Conservation (phyloP, 2,797 vertebrate genomes). For the Amblyopsis hoosieri region DNA sequence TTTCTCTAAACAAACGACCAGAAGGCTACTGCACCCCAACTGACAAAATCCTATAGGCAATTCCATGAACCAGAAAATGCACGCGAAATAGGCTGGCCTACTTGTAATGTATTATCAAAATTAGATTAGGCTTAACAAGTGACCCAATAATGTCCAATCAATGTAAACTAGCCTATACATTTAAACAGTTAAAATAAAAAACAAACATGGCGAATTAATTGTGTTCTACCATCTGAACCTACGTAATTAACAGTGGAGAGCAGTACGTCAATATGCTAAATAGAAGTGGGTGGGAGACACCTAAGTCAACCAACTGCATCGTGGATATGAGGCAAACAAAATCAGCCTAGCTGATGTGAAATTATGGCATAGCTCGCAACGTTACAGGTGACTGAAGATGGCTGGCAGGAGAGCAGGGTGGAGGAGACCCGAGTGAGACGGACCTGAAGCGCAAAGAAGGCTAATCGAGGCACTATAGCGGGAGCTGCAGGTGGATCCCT, state of each 20-base stretch:
- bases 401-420: conserved; percentile 35
- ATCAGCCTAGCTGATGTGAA: conserved; percentile 56
- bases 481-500: conserved; percentile 51
- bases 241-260: conserved; percentile 52
- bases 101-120: no score
- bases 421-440: conserved; percentile 7
- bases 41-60: no score
- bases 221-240: no score
- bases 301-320: conserved; percentile 76
- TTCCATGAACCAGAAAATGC: no score
- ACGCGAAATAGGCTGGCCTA: no score
- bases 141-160: no score
- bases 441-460: conserved; percentile 19
- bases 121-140: not conserved
- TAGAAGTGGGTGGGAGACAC: conserved; percentile 60
- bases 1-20: not conserved
- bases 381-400: conserved; percentile 73
- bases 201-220: no score
- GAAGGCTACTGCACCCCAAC: not conserved
- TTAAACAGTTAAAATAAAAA: no score
- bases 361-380: conserved; percentile 60
- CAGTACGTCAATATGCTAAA: conserved; percentile 81
- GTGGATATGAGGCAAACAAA: conserved; percentile 64
- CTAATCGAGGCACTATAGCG: conserved; percentile 29
- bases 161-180: no score